phyloP scores from a whole-genome alignment of 2,797 vertebrate genomes.

The Typhlichthys eigenmanni region DNA sequence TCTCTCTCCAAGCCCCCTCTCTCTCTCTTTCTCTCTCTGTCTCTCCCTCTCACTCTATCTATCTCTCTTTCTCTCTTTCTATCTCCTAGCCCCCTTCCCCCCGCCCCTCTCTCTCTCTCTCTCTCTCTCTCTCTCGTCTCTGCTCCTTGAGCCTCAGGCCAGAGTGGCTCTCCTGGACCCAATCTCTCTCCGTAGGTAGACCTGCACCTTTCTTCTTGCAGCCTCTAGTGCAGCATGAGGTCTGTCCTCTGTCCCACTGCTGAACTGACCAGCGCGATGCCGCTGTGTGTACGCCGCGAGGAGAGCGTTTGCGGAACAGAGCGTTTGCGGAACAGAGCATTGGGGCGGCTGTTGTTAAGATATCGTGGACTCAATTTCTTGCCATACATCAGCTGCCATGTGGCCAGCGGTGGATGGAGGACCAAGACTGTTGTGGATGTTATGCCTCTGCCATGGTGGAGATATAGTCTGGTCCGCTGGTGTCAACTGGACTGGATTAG shows the following conservation, averaged over 20 bases:
- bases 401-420: constrained; percentile 52
- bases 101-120: neutral
- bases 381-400: constrained; percentile 46
- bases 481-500: constrained; percentile 25
- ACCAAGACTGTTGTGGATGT: constrained; percentile 14
- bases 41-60: neutral
- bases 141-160: constrained; percentile 43
- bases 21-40: constrained; percentile 15
- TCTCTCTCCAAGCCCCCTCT: constrained; percentile 33
- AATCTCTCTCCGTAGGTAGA: constrained; percentile 28
- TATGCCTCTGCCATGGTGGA: constrained; percentile 38
- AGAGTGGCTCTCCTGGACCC: constrained; percentile 8
- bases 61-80: neutral
- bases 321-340: neutral
- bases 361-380: constrained; percentile 29
- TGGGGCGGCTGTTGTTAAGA: constrained; percentile 6
- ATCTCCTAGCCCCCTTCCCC: neutral
- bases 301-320: constrained; percentile 5
- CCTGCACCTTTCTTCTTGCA: constrained; percentile 38
- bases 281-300: neutral
- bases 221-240: constrained; percentile 32
- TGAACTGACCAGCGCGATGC: constrained; percentile 24
- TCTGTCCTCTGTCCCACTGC: constrained; percentile 41
- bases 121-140: constrained; percentile 1
- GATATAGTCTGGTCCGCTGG: constrained; percentile 17